Conservation (phyloP, 2,888 invertebrate genomes). For the Drosophila peninsularis region DNA sequence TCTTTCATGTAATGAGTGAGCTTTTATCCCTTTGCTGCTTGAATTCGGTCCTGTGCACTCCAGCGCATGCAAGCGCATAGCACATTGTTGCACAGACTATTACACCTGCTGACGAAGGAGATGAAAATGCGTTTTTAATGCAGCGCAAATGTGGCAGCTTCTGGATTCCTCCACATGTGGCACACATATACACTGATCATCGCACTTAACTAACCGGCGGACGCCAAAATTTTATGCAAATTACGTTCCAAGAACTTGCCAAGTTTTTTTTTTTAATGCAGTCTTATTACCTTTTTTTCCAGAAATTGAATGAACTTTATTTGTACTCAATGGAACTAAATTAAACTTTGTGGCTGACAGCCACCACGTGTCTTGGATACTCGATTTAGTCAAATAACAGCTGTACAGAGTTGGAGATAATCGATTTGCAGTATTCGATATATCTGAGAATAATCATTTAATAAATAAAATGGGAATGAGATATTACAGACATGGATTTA, state of each 20-base stretch:
- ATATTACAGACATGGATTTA: background rate
- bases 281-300: slow-evolving; percentile 13
- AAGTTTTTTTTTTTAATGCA: background rate
- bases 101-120: slow-evolving; percentile 50
- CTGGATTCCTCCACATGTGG: slow-evolving; percentile 36
- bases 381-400: slow-evolving; percentile 39
- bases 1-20: too few relatives aligned
- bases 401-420: slow-evolving; percentile 44
- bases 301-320: slow-evolving; percentile 14
- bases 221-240: slow-evolving; percentile 36
- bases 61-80: slow-evolving; percentile 9
- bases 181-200: slow-evolving; percentile 32
- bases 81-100: slow-evolving; percentile 74
- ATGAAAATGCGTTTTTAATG: slow-evolving; percentile 76
- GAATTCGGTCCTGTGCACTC: slow-evolving; percentile 34
- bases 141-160: slow-evolving; percentile 70
- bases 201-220: slow-evolving; percentile 23
- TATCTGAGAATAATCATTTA: background rate
- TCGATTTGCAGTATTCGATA: background rate
- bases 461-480: background rate
- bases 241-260: slow-evolving; percentile 9
- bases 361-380: slow-evolving; percentile 58
- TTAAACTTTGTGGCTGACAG: slow-evolving; percentile 49
- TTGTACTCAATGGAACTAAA: slow-evolving; percentile 39
- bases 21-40: background rate